Evolutionary conservation across 2,888 invertebrate species (phyloP), one percentile per base, ranked within the genome.

Genomic region (Athalia circularis): DNA sequence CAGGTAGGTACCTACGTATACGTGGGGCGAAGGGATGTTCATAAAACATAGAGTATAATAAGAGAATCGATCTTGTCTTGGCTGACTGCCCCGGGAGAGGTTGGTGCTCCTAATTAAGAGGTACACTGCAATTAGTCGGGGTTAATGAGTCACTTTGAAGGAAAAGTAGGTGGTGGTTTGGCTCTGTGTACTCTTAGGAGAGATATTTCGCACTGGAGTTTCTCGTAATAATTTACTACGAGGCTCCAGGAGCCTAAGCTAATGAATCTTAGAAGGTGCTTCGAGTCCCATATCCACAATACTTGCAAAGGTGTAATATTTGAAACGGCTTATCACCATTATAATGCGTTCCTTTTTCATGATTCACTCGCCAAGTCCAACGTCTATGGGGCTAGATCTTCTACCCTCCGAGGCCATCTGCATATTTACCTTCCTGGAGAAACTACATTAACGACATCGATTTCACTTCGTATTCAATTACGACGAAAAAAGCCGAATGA

Each of bases 101-200:
- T 48, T 65, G 13, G 65, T 65, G 47, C n/a, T 48, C 65, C 65
- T 48, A 65, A 65, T 65, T 65, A 65, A 65, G 65, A 65, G 65
- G n/a, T 47, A 64, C 64, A 43, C 45, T 64, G 64, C 65, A 65
- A 65, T 65, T 65, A 65, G 65, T 48, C 48, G 13, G 15, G 4
- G 48, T 48, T 65, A 65, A 65, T 48, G 48, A 65, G 65, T 65
- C 65, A 48, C 65, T 65, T 65, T 65, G 47, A 48, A 47, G 48
- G 48, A 48, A 48, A 65, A 65, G 65, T 47, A 48, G 65, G 65
- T 65, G 29, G 29, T 29, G 29, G 29, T 45, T 65, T 11, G 8
- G 15, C 9, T 64, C 47, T 64, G 64, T 45, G 11, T 64, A 64
- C 64, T 45, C 65, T 65, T 65, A 7, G 48, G 11, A 13, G 65